A percentile compares a stretch with the other conserved stretches of the same genome.
Conservation (phyloP, 2,888 invertebrate species). For the Latrodectus elegans region DNA sequence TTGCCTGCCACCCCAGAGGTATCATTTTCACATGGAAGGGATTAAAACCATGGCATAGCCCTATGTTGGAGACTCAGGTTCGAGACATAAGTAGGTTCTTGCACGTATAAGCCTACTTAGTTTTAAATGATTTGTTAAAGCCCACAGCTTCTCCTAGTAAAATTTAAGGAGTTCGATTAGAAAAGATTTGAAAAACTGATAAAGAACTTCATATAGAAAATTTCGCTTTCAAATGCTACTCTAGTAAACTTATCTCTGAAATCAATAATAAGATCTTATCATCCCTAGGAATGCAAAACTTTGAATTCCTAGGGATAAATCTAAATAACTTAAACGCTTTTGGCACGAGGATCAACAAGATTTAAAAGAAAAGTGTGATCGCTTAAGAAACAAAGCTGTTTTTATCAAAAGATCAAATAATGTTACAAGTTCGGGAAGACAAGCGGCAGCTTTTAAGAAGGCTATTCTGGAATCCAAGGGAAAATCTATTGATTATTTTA, state of each 20-base stretch:
- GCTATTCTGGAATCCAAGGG: too few relatives aligned
- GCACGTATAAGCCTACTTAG: neutral
- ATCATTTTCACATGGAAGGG: too few relatives aligned
- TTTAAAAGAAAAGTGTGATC: neutral
- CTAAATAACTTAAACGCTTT: conserved; percentile 10
- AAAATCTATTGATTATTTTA: too few relatives aligned
- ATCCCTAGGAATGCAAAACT: neutral
- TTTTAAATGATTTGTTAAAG: neutral
- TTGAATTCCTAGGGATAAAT: conserved; percentile 7
- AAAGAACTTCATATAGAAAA: neutral
- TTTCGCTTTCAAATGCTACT: neutral
- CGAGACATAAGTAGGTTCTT: neutral
- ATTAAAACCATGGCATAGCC: too few relatives aligned
- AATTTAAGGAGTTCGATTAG: conserved; percentile 4
- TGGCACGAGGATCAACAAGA: neutral
- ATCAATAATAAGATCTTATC: conserved; percentile 8
- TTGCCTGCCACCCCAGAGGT: too few relatives aligned
- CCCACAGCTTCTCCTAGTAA: neutral
- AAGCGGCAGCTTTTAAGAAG: neutral
- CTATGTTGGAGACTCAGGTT: neutral
- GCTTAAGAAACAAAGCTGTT: neutral
- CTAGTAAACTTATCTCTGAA: neutral
- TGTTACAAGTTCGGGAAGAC: neutral
- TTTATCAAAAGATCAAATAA: neutral
- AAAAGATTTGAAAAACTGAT: neutral